Conservation (phyloP, 2,888 invertebrate genomes). For the Aphodius sticticus region DNA sequence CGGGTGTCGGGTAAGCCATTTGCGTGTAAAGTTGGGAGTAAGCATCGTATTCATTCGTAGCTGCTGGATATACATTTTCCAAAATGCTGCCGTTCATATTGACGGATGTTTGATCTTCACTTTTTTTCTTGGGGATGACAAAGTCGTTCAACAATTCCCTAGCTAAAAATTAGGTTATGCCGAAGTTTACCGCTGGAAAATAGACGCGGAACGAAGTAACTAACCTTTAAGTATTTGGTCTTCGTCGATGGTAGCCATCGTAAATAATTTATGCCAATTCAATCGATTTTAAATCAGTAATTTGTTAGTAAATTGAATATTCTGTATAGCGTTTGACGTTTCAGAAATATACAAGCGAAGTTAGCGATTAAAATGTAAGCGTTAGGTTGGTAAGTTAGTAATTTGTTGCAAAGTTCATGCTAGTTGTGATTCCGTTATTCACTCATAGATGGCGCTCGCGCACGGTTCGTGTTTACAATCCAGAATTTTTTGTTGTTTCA, state of each 20-base stretch:
- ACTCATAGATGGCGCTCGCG: neutral
- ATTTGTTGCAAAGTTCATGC: neutral
- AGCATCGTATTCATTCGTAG: neutral
- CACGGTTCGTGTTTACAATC: no score
- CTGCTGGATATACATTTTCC: constrained; percentile 8
- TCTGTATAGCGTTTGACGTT: neutral
- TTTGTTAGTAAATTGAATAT: neutral
- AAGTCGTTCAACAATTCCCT: neutral
- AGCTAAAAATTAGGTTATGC: constrained; percentile 12
- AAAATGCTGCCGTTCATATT: neutral
- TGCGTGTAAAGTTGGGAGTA: constrained; percentile 10
- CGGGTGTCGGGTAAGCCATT: neutral
- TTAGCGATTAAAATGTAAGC: neutral
- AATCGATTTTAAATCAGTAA: neutral
- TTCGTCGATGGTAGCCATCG: neutral
- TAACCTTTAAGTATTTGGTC: neutral
- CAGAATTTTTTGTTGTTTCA: no score
- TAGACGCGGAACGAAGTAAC: neutral
- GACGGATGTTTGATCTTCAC: neutral
- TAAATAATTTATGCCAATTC: neutral
- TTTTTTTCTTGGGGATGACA: constrained; percentile 6
- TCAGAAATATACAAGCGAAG: neutral
- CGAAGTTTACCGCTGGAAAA: neutral
- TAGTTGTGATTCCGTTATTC: neutral
- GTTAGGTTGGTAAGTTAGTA: neutral